A percentile compares a stretch with the other conserved stretches of the same genome.
These are phyloP conservation scores for Scaptomyza reducta DNA, from an alignment of 2,888 invertebrate genomes.

Conservation along the genomic window DNA sequence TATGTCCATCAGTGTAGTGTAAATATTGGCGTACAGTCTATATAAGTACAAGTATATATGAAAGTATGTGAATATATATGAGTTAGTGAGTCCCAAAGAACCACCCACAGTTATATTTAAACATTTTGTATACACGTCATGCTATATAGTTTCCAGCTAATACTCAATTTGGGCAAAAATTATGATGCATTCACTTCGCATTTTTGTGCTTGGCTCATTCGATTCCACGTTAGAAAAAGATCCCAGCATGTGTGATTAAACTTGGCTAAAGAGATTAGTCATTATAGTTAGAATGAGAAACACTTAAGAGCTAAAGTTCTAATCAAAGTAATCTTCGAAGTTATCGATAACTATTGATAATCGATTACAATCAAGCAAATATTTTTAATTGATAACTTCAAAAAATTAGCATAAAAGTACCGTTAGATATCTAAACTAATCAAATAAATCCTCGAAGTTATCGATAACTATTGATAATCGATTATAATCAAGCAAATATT, in stretches of 20 bases:
- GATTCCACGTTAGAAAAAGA: constrained; percentile 6
- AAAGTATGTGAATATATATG: not conserved
- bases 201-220: constrained; percentile 5
- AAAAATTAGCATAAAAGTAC: too few species aligned
- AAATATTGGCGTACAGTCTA: constrained; percentile 68
- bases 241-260: not conserved
- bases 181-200: constrained; percentile 16
- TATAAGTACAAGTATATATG: constrained; percentile 2
- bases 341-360: too few species aligned
- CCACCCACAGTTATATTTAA: constrained; percentile 48
- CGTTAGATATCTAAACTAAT: too few species aligned
- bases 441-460: too few species aligned
- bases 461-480: too few species aligned
- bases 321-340: too few species aligned
- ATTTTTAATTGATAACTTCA: too few species aligned
- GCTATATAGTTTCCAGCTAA: constrained; percentile 36
- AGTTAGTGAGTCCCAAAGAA: constrained; percentile 1
- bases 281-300: not conserved
- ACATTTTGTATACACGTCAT: constrained; percentile 23
- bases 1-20: constrained; percentile 71
- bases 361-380: too few species aligned
- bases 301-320: too few species aligned
- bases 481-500: too few species aligned
- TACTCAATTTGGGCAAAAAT: constrained; percentile 1
- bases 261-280: not conserved